Conservation (phyloP, 1,140 invertebrate species). For the Anastatus disparis region DNA sequence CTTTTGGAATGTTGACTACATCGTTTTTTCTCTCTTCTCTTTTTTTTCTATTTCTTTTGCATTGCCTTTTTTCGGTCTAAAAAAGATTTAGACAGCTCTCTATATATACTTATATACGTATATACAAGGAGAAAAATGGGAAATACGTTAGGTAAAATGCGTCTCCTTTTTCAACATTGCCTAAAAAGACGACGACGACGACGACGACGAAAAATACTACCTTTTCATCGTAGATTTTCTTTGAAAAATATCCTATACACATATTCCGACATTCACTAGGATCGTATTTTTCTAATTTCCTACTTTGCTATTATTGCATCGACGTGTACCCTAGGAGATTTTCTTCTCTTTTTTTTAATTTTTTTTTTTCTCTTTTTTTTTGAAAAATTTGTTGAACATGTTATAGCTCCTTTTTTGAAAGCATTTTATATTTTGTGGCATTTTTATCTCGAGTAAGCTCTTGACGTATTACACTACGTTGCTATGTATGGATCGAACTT, state of each 20-base stretch:
- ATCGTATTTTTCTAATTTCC: conserved; percentile 28
- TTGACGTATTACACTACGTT: not conserved
- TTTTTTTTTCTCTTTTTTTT: not conserved
- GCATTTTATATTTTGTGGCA: not conserved
- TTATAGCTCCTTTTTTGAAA: not conserved
- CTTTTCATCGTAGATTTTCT: conserved; percentile 12
- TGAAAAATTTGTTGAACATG: not conserved
- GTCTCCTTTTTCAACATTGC: not conserved
- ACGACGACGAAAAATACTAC: too few relatives aligned
- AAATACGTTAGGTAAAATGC: not conserved
- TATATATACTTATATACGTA: too few relatives aligned
- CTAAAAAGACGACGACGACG: not conserved
- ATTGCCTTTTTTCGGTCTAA: not conserved
- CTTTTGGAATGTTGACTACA: too few relatives aligned
- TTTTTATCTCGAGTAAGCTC: not conserved
- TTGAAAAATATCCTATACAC: conserved; percentile 12
- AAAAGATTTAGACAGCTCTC: conserved; percentile 23
- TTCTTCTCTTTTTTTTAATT: not conserved
- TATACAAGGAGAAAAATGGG: conserved; percentile 14
- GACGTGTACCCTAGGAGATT: too few relatives aligned
- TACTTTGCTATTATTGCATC: not conserved
- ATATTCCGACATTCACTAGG: not conserved
- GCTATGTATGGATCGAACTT: not conserved
- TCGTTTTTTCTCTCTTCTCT: not conserved
- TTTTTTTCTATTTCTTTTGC: not conserved